Conservation (phyloP, 2,888 invertebrate species). For the Drosophila pseudotalamancana region DNA sequence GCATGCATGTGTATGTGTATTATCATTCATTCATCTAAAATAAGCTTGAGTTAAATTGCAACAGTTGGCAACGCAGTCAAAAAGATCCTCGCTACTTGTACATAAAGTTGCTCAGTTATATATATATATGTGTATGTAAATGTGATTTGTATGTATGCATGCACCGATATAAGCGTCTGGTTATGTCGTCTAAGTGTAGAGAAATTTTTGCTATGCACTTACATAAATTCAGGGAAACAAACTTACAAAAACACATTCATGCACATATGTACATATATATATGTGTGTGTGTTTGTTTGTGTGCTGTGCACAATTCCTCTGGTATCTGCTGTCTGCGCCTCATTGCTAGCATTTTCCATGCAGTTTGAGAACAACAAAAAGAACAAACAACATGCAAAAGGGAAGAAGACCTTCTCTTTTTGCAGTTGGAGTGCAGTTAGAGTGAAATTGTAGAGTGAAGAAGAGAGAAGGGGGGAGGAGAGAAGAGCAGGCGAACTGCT, state of each 20-base stretch:
- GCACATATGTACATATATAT: conserved; percentile 1
- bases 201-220: conserved; percentile 26
- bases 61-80: conserved; percentile 46
- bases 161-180: conserved; percentile 19
- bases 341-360: conserved; percentile 50
- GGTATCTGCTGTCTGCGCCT: conserved; percentile 29
- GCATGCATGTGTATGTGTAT: background rate
- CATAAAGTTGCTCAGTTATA: background rate
- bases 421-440: conserved; percentile 8
- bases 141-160: background rate
- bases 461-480: background rate
- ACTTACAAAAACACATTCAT: conserved; percentile 4
- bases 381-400: conserved; percentile 15
- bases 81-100: background rate
- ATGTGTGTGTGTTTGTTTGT: conserved; percentile 11
- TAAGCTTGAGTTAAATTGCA: conserved; percentile 33
- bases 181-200: conserved; percentile 32
- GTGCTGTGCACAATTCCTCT: conserved; percentile 24
- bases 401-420: conserved; percentile 12
- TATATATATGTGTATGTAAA: conserved; percentile 1
- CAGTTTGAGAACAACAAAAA: conserved; percentile 26
- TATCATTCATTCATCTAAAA: background rate
- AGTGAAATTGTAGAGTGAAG: conserved; percentile 18
- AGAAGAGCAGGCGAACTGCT: conserved; percentile 7
- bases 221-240: conserved; percentile 7